Evolutionary conservation across 2,888 invertebrate genomes (phyloP), one percentile per base, ranked within the genome.

Genomic region (Polymixis flavicincta): DNA sequence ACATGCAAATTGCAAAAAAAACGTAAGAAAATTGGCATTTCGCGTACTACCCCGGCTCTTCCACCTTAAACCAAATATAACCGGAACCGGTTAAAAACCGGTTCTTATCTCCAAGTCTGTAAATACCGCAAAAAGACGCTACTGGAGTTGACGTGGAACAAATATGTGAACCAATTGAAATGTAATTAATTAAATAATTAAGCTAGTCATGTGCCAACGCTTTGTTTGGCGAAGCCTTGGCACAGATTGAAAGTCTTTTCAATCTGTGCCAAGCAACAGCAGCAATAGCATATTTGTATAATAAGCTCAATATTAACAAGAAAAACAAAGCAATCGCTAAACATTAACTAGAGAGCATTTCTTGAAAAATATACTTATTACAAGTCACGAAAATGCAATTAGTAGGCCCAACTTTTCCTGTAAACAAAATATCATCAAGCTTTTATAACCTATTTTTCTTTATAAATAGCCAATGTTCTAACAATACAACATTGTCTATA

Each of bases 401-500:
- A 59, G 57, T 75, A 45, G 59, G 13, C n/a, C n/a, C 25, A 68
- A 70, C 25, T 70, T 66, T 76, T 64, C 25, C 48, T 73, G 59
- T 70, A 76, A 65, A 80, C 69, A 76, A 60, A 66, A 78, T 68
- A 73, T 78, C 78, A 76, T 64, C 57, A 64, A 45, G 71, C 52
- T 48, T 60, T 65, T 69, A 70, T 61, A 72, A 69, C 68, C 64
- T 54, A 69, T 76, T 77, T 85, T 78, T 74, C 76, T 79, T 81
- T 76, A 71, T 71, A 86, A 83, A 79, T 78, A 79, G 78, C 65
- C 79, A 75, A 77, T 82, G 80, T 82, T 88, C 74, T 72, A 81
- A 87, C 87, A 86, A 86, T 83, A 76, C 74, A 78, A 78, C 69
- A 68, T 71, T 78, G 75, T 66, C 71, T 79, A 82, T 83, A 83